Evolutionary conservation across 2,113 vertebrate species (phyloP).

Genomic region (Neoarius graeffei): DNA sequence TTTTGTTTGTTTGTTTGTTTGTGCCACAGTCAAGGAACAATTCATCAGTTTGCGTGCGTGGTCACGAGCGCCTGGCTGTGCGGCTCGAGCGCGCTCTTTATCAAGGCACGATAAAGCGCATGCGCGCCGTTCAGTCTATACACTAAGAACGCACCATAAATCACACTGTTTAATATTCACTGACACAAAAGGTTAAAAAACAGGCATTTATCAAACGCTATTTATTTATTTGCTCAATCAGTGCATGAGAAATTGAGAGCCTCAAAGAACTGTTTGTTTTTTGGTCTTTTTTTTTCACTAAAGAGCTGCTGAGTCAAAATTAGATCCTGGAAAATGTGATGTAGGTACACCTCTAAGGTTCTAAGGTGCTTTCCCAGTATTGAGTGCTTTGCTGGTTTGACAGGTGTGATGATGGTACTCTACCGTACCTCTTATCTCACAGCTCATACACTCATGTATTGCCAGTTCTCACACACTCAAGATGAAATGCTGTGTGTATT

Average conservation of each 20-base stretch:
- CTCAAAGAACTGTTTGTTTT: neutral
- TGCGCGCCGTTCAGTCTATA: neutral
- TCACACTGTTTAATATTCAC: neutral
- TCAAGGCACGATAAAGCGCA: neutral
- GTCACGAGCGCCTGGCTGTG: conserved; percentile 35
- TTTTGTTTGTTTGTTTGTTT: too few species aligned
- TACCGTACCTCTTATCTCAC: neutral
- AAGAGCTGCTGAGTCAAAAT: neutral
- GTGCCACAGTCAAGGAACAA: neutral
- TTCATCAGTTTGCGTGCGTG: neutral
- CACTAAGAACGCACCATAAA: neutral
- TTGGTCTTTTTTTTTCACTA: neutral
- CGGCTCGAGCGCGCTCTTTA: neutral
- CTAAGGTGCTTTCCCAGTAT: neutral
- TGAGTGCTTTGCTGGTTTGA: neutral
- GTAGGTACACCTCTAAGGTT: neutral
- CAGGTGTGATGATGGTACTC: neutral
- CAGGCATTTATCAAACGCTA: neutral
- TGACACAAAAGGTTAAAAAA: neutral
- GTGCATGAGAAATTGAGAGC: neutral
- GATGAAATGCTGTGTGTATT: neutral
- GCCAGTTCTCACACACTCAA: neutral
- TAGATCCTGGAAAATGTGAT: neutral
- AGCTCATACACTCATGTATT: neutral
- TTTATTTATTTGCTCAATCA: neutral